These are phyloP conservation scores for Crocodylus rhombifer DNA, from an alignment of 2,797 vertebrate genomes.

Conservation along the genomic window DNA sequence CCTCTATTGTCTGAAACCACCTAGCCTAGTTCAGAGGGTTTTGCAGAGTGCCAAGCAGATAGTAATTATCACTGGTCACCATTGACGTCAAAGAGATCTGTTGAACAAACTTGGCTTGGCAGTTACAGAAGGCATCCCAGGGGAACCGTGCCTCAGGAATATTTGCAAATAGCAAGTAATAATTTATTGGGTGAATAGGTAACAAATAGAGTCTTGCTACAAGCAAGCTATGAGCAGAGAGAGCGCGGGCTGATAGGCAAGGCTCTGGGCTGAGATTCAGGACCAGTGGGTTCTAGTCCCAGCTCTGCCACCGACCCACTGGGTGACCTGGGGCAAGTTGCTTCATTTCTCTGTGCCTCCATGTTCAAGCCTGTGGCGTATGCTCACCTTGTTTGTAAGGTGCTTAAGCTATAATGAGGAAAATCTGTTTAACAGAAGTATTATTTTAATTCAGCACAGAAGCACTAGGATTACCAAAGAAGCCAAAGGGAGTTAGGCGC, in stretches of 20 bases:
- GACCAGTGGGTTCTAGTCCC: not conserved
- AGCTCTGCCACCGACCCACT: no score
- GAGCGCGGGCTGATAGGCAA: not conserved
- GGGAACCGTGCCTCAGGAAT: not conserved
- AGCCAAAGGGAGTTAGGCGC: not conserved
- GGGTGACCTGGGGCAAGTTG: not conserved
- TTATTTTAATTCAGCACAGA: not conserved
- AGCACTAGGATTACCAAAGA: not conserved
- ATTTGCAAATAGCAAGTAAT: not conserved
- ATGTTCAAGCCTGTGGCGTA: not conserved
- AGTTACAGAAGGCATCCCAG: not conserved
- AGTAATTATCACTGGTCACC: not conserved
- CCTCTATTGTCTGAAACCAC: not conserved
- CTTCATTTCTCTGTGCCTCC: not conserved
- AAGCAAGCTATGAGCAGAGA: not conserved
- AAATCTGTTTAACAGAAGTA: not conserved
- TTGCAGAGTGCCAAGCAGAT: not conserved
- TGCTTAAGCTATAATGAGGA: not conserved
- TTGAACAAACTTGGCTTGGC: not conserved
- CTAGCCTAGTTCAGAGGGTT: not conserved
- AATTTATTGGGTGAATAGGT: not conserved
- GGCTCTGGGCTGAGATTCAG: not conserved
- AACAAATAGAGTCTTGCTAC: not conserved
- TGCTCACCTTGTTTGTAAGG: not conserved
- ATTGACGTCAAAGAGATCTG: fast-evolving